Conservation (phyloP, 2,797 vertebrate species). For the Alauda arvensis region DNA sequence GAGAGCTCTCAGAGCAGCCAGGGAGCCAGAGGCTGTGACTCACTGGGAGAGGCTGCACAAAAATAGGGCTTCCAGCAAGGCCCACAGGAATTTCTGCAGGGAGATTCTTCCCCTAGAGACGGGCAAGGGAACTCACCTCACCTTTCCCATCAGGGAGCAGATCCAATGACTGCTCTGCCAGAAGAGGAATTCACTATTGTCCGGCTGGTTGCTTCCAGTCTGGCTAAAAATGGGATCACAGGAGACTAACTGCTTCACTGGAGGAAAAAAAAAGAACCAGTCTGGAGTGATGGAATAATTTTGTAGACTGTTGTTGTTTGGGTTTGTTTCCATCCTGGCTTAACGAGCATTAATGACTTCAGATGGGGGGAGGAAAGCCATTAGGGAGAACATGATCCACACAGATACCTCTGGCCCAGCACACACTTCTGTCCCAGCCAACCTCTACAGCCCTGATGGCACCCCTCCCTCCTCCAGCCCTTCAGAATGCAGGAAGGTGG, state of each 20-base stretch:
- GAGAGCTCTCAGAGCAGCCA: neutral
- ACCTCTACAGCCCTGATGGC: neutral
- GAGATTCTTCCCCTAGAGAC: neutral
- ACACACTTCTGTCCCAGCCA: neutral
- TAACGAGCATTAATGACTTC: constrained; percentile 36
- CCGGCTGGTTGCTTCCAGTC: neutral
- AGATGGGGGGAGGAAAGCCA: neutral
- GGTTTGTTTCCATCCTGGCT: constrained; percentile 62
- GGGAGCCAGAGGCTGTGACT: constrained; percentile 2
- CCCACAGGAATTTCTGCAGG: neutral
- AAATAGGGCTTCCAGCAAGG: neutral
- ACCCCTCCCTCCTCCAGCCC: neutral
- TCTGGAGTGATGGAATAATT: constrained; percentile 24
- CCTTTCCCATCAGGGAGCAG: neutral
- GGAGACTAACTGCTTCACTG: constrained; percentile 32
- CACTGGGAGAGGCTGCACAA: neutral
- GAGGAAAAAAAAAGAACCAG: neutral
- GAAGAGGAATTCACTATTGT: constrained; percentile 17
- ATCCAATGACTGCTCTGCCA: neutral
- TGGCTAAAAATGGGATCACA: constrained; percentile 28
- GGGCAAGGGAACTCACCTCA: neutral
- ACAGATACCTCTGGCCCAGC: neutral
- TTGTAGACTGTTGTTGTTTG: constrained; percentile 55
- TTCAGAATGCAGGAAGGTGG: neutral
- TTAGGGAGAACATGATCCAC: constrained; percentile 18